A percentile compares a stretch with the other conserved stretches of the same genome.
Conservation (phyloP, 23 tunicate genomes). For the Trididemnum clinides region DNA sequence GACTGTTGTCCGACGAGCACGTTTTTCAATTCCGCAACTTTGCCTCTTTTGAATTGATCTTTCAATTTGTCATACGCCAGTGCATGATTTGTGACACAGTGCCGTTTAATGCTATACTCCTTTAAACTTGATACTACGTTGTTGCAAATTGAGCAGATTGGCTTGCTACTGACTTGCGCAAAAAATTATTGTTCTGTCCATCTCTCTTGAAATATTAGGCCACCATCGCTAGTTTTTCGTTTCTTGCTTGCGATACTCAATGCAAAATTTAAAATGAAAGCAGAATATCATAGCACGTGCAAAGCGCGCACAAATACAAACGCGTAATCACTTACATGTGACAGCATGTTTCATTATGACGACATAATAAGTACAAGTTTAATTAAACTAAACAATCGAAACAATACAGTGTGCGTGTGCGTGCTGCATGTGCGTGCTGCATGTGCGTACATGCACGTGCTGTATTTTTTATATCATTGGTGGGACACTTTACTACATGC, state of each 20-base stretch:
- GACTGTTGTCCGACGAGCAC: too few relatives aligned
- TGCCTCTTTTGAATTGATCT: too few relatives aligned
- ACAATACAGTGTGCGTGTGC: constrained; percentile 12
- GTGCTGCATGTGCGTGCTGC: not conserved
- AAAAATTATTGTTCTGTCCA: too few relatives aligned
- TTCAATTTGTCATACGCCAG: too few relatives aligned
- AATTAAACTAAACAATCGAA: constrained; percentile 13
- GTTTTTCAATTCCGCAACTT: too few relatives aligned
- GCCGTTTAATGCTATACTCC: too few relatives aligned
- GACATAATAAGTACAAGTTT: constrained; percentile 1
- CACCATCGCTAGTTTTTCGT: constrained; percentile 23
- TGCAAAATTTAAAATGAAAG: constrained; percentile 1
- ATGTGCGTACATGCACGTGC: too few relatives aligned
- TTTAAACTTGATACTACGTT: too few relatives aligned
- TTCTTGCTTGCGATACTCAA: constrained; percentile 21
- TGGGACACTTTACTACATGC: constrained; percentile 33
- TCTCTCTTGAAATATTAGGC: too few relatives aligned
- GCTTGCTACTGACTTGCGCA: too few relatives aligned
- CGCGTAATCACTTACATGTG: constrained; percentile 7
- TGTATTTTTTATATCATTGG: not conserved
- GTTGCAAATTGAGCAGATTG: too few relatives aligned
- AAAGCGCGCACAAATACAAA: not conserved
- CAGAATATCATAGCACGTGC: constrained; percentile 15
- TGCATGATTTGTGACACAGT: too few relatives aligned
- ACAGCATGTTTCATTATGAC: not conserved